Evolutionary conservation across 2,888 invertebrate genomes (phyloP).

Genomic region (Erebia aethiops): DNA sequence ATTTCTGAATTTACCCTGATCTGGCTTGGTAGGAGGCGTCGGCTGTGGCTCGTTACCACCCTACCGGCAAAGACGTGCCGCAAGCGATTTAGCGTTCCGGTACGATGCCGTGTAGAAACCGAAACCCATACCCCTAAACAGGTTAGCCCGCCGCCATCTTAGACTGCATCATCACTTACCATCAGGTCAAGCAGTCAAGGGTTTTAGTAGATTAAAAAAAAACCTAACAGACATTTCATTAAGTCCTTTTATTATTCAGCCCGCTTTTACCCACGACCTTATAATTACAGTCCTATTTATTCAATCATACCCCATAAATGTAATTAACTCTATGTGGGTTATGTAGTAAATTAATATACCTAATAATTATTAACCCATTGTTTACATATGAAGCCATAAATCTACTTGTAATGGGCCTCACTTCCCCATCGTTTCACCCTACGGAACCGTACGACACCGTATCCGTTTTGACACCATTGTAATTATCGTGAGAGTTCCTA

Average conservation of each 20-base stretch:
- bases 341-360: constrained; percentile 29
- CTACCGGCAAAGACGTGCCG: too few relatives aligned
- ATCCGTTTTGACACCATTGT: constrained; percentile 71
- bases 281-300: neutral
- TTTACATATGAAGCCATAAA: constrained; percentile 47
- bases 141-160: too few relatives aligned
- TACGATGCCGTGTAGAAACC: too few relatives aligned
- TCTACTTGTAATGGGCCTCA: constrained; percentile 41
- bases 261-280: neutral
- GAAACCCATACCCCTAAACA: too few relatives aligned
- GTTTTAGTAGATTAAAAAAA: too few relatives aligned
- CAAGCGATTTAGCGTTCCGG: too few relatives aligned
- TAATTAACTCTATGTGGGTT: constrained; percentile 30
- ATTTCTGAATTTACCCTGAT: too few relatives aligned
- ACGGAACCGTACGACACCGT: constrained; percentile 65
- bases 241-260: neutral
- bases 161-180: too few relatives aligned
- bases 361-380: constrained; percentile 27
- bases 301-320: constrained; percentile 13
- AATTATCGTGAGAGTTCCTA: constrained; percentile 69
- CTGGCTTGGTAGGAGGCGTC: too few relatives aligned
- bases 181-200: too few relatives aligned
- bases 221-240: too few relatives aligned
- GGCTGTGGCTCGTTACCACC: too few relatives aligned
- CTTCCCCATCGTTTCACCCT: constrained; percentile 49